Base-by-base conservation (phyloP, 2,888 invertebrate genomes). In the Suillia variegata region DNA sequence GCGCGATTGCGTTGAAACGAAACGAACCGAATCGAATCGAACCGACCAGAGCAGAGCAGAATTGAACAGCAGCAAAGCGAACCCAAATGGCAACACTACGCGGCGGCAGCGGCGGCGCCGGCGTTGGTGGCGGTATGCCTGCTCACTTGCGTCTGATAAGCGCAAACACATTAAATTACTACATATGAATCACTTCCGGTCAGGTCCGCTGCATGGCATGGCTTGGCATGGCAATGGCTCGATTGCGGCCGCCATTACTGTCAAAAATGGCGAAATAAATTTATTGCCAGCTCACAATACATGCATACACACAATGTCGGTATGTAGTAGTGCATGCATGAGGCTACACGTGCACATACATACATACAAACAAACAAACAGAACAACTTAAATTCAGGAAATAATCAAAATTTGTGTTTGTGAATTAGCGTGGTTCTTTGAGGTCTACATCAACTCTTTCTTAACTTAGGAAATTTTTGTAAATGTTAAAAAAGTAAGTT, bases 21-120 rank as follows among this genome's bases (percentile, higher is more conserved):
- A n/a, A n/a, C n/a, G n/a, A n/a, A n/a, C n/a, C n/a, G n/a, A n/a
- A n/a, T n/a, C n/a, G n/a, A n/a, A n/a, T n/a, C n/a, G n/a, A n/a
- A n/a, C n/a, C n/a, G n/a, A n/a, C n/a, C n/a, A n/a, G n/a, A n/a
- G n/a, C n/a, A n/a, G n/a, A n/a, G n/a, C n/a, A n/a, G n/a, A n/a
- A n/a, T 31, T 12, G 31, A 31, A 31, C 31, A 6, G 31, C 31
- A 13, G 38, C 26, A 26, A 26, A 26, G 26, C 10, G 26, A 5
- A n/a, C n/a, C n/a, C n/a, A n/a, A 13, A 38, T 38, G 38, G 38
- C 38, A 38, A 15, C 24, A 20, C 42, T 31, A 49, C 51, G 18
- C 54, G 61, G 56, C 58, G 57, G 55, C 53, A 54, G 38, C 49
- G 18, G 51, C 45, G 59, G 61, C 22, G n/a, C 31, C 31, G 5